Percentiles rank a stretch among this genome's conserved stretches.
Evolutionary conservation across 2,797 vertebrate species (phyloP).

Genomic region (Alcedo atthis): DNA sequence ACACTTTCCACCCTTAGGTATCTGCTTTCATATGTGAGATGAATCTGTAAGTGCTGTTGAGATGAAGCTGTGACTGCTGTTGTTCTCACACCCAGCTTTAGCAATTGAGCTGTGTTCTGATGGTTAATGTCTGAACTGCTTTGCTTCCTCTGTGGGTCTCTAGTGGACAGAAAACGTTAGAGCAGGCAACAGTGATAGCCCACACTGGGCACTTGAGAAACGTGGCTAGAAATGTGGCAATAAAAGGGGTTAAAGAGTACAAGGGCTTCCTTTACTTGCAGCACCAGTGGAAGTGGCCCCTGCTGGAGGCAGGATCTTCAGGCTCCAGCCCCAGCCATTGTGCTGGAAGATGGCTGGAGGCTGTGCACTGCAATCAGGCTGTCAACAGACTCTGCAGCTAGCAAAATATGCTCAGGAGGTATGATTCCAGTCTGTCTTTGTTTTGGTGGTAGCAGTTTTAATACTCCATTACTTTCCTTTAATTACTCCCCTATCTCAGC

Average conservation of each 20-base stretch:
- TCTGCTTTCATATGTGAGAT: not conserved
- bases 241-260: not conserved
- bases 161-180: not conserved
- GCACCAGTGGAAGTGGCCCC: not conserved
- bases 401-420: not conserved
- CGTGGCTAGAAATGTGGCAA: not conserved
- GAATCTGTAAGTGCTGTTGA: not conserved
- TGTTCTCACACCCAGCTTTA: not conserved
- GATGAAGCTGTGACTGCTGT: not conserved
- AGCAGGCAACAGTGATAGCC: not conserved
- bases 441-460: constrained; percentile 18
- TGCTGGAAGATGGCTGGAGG: not conserved
- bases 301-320: not conserved
- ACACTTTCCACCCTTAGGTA: not conserved
- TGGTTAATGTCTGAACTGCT: not conserved
- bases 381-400: not conserved
- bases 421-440: not conserved
- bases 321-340: not conserved
- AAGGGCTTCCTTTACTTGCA: not conserved
- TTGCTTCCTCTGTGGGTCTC: not conserved
- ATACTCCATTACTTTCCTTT: constrained; percentile 6
- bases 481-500: constrained; percentile 31
- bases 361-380: not conserved
- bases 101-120: not conserved
- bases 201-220: not conserved